Conservation (phyloP, 2,113 vertebrate genomes). For the Pongo pygmaeus region DNA sequence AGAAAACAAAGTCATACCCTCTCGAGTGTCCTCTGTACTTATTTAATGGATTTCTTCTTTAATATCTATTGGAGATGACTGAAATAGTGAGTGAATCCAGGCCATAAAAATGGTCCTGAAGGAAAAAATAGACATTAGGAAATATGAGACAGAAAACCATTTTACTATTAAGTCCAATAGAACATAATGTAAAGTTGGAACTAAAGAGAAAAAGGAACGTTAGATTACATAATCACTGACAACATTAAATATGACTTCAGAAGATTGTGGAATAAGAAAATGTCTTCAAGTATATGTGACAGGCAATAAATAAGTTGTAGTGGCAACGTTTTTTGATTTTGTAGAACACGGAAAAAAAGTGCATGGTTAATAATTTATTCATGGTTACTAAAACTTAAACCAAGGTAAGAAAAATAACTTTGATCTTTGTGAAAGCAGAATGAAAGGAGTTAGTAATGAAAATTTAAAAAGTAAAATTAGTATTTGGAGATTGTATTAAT, state of each 20-base stretch:
- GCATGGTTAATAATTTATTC: neutral
- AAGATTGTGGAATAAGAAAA: neutral
- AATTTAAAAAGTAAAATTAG: neutral
- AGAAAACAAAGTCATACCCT: neutral
- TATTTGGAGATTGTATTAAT: neutral
- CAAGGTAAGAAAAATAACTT: neutral
- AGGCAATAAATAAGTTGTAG: neutral
- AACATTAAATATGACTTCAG: neutral
- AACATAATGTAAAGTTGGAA: neutral
- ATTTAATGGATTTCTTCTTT: neutral
- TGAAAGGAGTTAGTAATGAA: neutral
- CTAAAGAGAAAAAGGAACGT: neutral
- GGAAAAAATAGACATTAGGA: neutral
- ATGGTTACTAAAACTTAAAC: neutral
- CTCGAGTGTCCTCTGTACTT: neutral
- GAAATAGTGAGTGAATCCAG: neutral
- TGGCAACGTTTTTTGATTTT: neutral
- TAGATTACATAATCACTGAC: neutral
- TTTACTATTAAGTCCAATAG: neutral
- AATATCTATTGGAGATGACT: neutral
- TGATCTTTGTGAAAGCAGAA: neutral
- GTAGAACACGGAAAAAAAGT: neutral
- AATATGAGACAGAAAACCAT: neutral
- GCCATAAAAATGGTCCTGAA: neutral
- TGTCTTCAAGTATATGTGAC: neutral